These are phyloP conservation scores for Epizoanthus stellaris DNA, from an alignment of 92 coral and sea anemone species.

Conservation along the genomic window DNA sequence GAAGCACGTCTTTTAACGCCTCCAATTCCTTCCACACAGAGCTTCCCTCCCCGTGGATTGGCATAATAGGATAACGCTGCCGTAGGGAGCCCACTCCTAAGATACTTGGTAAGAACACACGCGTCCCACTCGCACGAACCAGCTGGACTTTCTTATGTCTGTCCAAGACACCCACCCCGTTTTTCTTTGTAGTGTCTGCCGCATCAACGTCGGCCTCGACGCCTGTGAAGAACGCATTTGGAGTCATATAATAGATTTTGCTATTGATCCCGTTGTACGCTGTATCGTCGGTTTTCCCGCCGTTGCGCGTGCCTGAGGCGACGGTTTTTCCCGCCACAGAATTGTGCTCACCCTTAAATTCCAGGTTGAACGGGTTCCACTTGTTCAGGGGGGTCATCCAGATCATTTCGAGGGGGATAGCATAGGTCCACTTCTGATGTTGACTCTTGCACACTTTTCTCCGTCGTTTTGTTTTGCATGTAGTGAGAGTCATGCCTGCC, in stretches of 20 bases:
- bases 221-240: slow-evolving; percentile 14
- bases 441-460: no score
- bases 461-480: neutral
- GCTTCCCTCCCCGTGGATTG: slow-evolving; percentile 32
- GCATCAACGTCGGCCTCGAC: slow-evolving; percentile 18
- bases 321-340: slow-evolving; percentile 24
- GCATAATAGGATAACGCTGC: slow-evolving; percentile 35
- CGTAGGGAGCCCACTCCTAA: slow-evolving; percentile 38
- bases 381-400: slow-evolving; percentile 24
- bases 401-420: slow-evolving; percentile 18
- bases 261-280: slow-evolving; percentile 28
- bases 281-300: slow-evolving; percentile 16
- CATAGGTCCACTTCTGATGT: no score
- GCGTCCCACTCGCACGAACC: slow-evolving; percentile 30
- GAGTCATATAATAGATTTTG: slow-evolving; percentile 21
- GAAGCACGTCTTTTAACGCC: slow-evolving; percentile 15
- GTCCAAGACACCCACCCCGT: slow-evolving; percentile 23
- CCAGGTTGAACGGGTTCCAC: slow-evolving; percentile 37
- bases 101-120: slow-evolving; percentile 34
- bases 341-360: slow-evolving; percentile 8
- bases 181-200: slow-evolving; percentile 28
- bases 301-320: neutral
- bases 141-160: slow-evolving; percentile 1
- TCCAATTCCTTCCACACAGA: slow-evolving; percentile 29
- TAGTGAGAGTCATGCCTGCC: slow-evolving; percentile 20